These are phyloP conservation scores for Helicoverpa armigera DNA, from an alignment of 1,140 invertebrate species.

Conservation along the genomic window DNA sequence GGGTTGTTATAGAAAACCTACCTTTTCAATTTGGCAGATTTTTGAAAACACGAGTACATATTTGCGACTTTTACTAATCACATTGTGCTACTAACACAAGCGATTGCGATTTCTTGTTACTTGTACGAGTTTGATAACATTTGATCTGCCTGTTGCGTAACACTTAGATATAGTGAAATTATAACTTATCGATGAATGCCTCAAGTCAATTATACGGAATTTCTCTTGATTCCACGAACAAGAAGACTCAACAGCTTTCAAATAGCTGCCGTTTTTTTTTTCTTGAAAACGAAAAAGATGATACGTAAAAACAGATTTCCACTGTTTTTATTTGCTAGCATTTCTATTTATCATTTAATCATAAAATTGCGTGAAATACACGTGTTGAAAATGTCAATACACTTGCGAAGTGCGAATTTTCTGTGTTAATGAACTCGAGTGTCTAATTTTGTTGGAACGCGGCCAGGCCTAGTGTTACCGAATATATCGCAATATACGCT, in stretches of 20 bases:
- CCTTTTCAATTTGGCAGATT: neutral
- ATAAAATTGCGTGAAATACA: slow-evolving; percentile 10
- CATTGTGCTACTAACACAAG: neutral
- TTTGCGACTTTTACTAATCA: neutral
- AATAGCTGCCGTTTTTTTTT: no score
- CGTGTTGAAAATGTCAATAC: slow-evolving; percentile 8
- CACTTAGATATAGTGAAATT: neutral
- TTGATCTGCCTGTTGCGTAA: neutral
- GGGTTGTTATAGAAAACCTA: no score
- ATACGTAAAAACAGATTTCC: no score
- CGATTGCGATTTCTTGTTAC: neutral
- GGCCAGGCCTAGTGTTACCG: slow-evolving; percentile 5
- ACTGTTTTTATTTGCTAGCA: no score
- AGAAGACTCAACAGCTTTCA: no score
- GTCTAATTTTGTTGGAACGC: slow-evolving; percentile 19
- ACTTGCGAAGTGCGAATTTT: slow-evolving; percentile 17
- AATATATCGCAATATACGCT: neutral
- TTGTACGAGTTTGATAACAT: neutral
- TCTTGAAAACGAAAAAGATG: no score
- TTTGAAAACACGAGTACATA: neutral
- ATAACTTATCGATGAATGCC: neutral
- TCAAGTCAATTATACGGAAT: no score
- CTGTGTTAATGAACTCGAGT: slow-evolving; percentile 27
- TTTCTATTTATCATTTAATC: neutral
- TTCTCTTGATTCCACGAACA: no score